Evolutionary conservation across 2,113 vertebrate species (phyloP), one percentile per base, ranked within the genome.

Genomic region (Cyanoramphus novaezelandiae): DNA sequence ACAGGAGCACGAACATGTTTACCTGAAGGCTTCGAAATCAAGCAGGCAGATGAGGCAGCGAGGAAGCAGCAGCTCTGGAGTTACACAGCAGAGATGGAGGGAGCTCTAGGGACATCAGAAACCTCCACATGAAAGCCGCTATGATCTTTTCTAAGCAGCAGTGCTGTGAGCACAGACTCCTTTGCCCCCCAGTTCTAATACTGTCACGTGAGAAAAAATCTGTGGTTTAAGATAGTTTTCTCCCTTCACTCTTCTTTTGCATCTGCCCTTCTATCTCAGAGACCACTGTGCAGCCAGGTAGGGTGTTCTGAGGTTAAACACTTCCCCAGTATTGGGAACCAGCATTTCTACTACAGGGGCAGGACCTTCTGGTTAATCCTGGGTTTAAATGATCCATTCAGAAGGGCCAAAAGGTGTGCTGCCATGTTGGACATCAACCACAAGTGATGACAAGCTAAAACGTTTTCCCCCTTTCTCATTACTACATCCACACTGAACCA

Each of bases 41-140:
- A 25, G 24, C 0, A 0, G 62, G 19, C 37, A 92, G 93, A 41
- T 12, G 28, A 17, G 72, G n/a, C 18, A 88, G 53, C 0, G 0
- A 95, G 24, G 23, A 27, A 78, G 41, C 78, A 84, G 46, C 14
- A 37, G 17, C 13, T 59, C 52, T 71, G 84, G 37, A 84, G 63
- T 35, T 68, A 64, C 0, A 87, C 4, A 70, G 64, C 10, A 86
- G 39, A 53, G 63, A 74, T 33, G 74, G 33, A 53, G 13, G 37
- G 24, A 78, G 43, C 35, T 68, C 47, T 68, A 25, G 7, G 11
- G 23, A 85, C n/a, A 47, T 0, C 2, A 5, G 8, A 67, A 86
- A 78, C 44, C 65, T 87, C 25, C 35, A 59, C 20, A 50, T 7
- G 20, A 88, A 94, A 90, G 52, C 43, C 62, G 70, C 70, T 93